phyloP scores from a whole-genome alignment of 2,113 vertebrate species.

The Paracyprichromis sp. region DNA sequence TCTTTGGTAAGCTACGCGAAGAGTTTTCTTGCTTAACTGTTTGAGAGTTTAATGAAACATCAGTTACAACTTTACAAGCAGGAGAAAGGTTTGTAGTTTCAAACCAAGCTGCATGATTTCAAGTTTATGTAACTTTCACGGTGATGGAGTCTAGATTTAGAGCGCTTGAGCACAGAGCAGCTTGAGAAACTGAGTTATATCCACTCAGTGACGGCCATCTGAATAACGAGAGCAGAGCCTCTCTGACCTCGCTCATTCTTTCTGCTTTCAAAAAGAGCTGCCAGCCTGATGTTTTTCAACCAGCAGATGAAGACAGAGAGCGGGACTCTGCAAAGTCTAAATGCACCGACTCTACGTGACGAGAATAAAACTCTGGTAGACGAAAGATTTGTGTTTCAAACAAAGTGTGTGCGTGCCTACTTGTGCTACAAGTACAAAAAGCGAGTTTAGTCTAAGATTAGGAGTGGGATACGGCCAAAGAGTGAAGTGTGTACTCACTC shows the following conservation, averaged over 20 bases:
- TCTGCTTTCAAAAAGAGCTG: neutral
- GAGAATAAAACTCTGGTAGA: accelerated
- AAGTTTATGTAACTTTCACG: accelerated
- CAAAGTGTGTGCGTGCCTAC: accelerated
- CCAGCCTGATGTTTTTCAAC: neutral
- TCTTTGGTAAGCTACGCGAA: accelerated
- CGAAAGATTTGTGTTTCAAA: accelerated
- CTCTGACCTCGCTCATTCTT: accelerated
- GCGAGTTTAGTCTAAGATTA: accelerated
- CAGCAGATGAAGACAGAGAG: neutral
- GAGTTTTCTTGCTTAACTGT: neutral
- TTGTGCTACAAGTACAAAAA: neutral
- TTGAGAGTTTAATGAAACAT: neutral
- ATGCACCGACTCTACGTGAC: accelerated
- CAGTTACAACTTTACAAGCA: neutral
- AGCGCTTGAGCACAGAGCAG: neutral
- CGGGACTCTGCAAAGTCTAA: accelerated
- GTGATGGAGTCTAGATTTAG: neutral
- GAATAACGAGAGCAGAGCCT: accelerated
- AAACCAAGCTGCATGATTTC: neutral
- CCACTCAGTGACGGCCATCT: neutral
- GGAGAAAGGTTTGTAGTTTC: neutral
- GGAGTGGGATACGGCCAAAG: accelerated
- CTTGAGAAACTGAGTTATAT: accelerated
- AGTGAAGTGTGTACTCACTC: slow-evolving; percentile 70